phyloP scores from a whole-genome alignment of 2,113 vertebrate genomes.

The Hyperopisus bebe region DNA sequence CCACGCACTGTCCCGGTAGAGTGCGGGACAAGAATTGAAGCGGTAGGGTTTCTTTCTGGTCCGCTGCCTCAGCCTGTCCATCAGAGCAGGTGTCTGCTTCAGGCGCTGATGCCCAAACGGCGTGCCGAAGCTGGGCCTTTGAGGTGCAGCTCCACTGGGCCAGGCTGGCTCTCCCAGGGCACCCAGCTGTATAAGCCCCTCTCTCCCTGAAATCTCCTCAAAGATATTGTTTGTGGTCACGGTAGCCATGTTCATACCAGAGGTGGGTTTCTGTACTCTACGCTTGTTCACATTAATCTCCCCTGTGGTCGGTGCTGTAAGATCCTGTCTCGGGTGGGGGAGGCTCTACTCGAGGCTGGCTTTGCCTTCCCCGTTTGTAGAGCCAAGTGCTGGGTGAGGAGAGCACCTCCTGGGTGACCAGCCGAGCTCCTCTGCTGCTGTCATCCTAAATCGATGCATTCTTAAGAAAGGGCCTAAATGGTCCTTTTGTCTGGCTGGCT shows the following conservation, averaged over 20 bases:
- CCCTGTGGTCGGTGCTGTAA: neutral
- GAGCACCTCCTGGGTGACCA: neutral
- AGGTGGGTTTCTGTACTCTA: neutral
- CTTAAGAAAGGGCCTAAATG: too few species aligned
- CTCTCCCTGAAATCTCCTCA: neutral
- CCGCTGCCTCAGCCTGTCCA: neutral
- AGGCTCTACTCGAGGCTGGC: neutral
- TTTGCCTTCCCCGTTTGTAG: neutral
- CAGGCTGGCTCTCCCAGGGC: too few species aligned
- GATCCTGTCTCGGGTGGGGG: neutral
- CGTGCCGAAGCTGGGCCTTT: neutral
- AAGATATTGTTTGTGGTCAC: neutral
- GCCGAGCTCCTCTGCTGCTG: neutral
- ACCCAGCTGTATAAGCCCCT: neutral
- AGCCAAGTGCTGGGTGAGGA: neutral
- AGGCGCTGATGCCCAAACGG: neutral
- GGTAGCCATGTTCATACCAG: neutral
- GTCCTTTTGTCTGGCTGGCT: neutral
- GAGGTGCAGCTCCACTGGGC: neutral
- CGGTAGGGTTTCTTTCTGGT: neutral
- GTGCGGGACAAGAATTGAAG: neutral
- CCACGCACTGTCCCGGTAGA: neutral
- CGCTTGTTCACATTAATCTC: neutral
- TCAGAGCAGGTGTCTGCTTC: neutral
- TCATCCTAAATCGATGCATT: neutral